These are phyloP conservation scores for rat (Rattus norvegicus) DNA, from an alignment of 2,113 vertebrate genomes.

Conservation along the genomic window GRCr8 NC_086019.1:95025001-95025500, in stretches of 20 bases:
- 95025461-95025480: not conserved
- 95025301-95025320: not conserved
- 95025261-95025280: not conserved
- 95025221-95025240: not conserved
- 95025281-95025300: not conserved
- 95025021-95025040: not conserved
- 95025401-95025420: not conserved
- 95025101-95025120: not conserved
- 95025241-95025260: not conserved
- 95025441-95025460: not conserved
- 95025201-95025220: not conserved
- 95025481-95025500: not conserved
- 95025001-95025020: not conserved
- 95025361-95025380: not conserved
- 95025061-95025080: not conserved
- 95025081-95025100: not conserved
- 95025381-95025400: not conserved
- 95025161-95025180: not conserved
- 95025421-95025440: not conserved
- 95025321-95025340: not conserved
- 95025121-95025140: not conserved
- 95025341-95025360: not conserved
- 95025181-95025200: not conserved
- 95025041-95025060: not conserved
- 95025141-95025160: not conserved